Base-by-base conservation (phyloP, 2,888 invertebrate species). In the Cerceris ruficornis region DNA sequence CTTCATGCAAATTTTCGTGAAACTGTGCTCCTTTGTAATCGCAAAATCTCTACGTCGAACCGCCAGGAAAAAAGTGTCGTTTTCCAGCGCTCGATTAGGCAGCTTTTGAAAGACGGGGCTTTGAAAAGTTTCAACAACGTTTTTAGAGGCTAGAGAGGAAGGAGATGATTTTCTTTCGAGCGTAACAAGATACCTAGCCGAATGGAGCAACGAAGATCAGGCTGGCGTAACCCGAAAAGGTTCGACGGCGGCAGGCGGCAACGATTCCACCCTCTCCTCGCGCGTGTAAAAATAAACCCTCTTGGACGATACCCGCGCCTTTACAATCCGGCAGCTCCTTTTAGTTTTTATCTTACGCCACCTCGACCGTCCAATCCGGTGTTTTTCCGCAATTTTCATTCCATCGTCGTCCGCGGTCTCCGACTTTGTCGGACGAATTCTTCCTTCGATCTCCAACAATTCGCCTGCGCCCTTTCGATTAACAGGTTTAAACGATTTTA, bases 181-280 rank as follows among this genome's bases (percentile, higher is more conserved):
- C 79, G 89, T 89, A 89, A 89, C 86, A 83, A 80, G 88, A 89
- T 81, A 89, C 89, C 77, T 50, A 74, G 72, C 64, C 75, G 69
- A 74, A 57, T 61, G 75, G 79, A 82, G 82, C 80, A 83, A 83
- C 86, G 86, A 81, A 80, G 85, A 77, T 85, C 85, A 83, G 68
- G 80, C 85, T 75, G 80, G 87, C 89, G 87, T 91, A 90, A 90
- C 92, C 91, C 91, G 91, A 92, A 92, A 92, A 90, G 92, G 92
- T 88, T 88, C 90, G 90, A 80, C 77, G 77, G 62, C 75, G 74
- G 80, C 76, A 75, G 77, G 73, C 81, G 69, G 75, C 77, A 69
- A 72, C 82, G 77, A 79, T 81, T 79, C 77, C 80, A 75, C 83
- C 81, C 87, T 83, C 81, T 81, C 81, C 80, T 79, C 83, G 81